Evolutionary conservation across 1,140 invertebrate species (phyloP).

Genomic region (Carposina sasakii): DNA sequence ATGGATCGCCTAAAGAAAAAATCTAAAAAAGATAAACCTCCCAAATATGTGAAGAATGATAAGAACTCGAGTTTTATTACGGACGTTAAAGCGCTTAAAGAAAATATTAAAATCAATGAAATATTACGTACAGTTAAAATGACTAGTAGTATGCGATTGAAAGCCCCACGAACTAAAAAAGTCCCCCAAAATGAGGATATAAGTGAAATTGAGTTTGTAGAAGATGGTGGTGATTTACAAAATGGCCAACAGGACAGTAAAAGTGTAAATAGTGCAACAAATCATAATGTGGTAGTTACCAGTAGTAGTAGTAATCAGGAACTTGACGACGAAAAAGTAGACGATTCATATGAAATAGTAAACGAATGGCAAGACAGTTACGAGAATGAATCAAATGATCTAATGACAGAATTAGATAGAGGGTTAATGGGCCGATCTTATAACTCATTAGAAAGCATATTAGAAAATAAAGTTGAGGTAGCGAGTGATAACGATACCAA

Average conservation of each 20-base stretch:
- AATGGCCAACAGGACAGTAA: background rate
- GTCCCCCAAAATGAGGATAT: conserved; percentile 50
- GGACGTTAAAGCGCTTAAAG: conserved; percentile 54
- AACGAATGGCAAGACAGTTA: background rate
- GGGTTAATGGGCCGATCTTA: background rate
- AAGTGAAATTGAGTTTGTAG: conserved; percentile 40
- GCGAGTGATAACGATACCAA: background rate
- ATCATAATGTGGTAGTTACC: conserved; percentile 32
- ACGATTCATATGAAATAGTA: background rate
- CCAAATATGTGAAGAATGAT: conserved; percentile 32
- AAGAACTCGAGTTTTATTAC: conserved; percentile 35
- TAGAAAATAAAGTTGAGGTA: too few species aligned
- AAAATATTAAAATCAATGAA: conserved; percentile 60
- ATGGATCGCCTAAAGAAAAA: conserved; percentile 55
- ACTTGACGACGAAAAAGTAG: background rate
- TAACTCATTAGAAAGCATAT: too few species aligned
- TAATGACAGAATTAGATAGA: background rate
- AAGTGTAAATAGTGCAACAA: conserved; percentile 31
- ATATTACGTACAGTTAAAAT: conserved; percentile 61
- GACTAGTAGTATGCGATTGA: conserved; percentile 55
- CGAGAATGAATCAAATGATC: background rate
- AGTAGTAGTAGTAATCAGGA: conserved; percentile 14
- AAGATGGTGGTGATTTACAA: conserved; percentile 18
- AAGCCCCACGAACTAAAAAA: conserved; percentile 46
- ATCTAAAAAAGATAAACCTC: conserved; percentile 45